phyloP scores from a whole-genome alignment of 2,888 invertebrate species.

The Hedychridium roseum region DNA sequence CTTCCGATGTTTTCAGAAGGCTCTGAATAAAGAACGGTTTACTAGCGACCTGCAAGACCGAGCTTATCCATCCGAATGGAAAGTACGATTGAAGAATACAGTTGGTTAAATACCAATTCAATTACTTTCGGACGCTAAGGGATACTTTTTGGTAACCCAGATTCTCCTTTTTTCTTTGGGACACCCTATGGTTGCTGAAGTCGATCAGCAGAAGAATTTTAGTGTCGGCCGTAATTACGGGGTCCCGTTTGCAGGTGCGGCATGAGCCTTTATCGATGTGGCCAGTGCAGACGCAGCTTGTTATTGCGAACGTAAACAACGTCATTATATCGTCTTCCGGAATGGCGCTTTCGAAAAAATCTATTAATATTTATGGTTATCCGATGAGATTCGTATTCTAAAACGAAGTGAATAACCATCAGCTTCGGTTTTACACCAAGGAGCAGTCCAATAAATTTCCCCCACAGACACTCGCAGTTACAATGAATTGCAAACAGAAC shows the following conservation, averaged over 20 bases:
- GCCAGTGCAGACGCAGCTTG: constrained; percentile 19
- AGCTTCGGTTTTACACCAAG: too few species aligned
- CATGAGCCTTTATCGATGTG: constrained; percentile 14
- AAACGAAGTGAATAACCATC: too few species aligned
- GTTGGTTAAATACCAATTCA: background rate
- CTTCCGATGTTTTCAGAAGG: too few species aligned
- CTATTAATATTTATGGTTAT: constrained; percentile 34
- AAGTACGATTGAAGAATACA: too few species aligned
- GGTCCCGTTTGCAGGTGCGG: constrained; percentile 22
- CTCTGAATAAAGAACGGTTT: too few species aligned
- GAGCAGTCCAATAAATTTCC: too few species aligned
- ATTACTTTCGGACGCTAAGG: background rate
- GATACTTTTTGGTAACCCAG: too few species aligned
- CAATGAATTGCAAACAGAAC: too few species aligned
- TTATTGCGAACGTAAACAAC: constrained; percentile 42
- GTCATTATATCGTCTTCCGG: constrained; percentile 29
- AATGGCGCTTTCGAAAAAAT: constrained; percentile 23
- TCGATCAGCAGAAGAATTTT: constrained; percentile 26
- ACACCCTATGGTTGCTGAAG: constrained; percentile 22
- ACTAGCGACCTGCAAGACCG: too few species aligned
- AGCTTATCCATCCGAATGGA: too few species aligned
- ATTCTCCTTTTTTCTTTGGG: constrained; percentile 9
- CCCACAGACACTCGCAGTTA: too few species aligned
- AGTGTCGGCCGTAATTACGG: constrained; percentile 31
- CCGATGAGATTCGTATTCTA: too few species aligned